Evolutionary conservation across 1,140 invertebrate genomes (phyloP).

Genomic region (Apis laboriosa): DNA sequence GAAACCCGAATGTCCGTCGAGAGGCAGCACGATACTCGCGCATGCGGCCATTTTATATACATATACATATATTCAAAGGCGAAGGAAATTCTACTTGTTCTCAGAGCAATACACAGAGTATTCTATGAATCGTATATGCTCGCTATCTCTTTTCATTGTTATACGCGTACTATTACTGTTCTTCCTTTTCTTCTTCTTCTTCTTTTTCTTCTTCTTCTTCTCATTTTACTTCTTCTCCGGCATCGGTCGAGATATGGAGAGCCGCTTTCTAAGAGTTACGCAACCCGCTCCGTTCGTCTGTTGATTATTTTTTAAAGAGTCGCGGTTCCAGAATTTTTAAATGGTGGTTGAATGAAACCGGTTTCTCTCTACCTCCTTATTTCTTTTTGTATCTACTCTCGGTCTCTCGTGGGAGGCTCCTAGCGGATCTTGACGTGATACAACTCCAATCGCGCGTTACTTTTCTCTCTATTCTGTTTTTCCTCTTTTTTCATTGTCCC

Average conservation of each 20-base stretch:
- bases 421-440: constrained; percentile 46
- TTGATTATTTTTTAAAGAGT: constrained; percentile 76
- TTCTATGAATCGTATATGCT: constrained; percentile 41
- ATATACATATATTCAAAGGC: constrained; percentile 52
- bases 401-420: constrained; percentile 50
- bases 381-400: background rate
- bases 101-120: constrained; percentile 33
- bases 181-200: constrained; percentile 36
- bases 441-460: constrained; percentile 35
- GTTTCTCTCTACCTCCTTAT: constrained; percentile 56
- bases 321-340: constrained; percentile 72
- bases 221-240: constrained; percentile 32
- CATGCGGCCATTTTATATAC: constrained; percentile 2
- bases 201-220: constrained; percentile 41
- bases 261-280: constrained; percentile 75
- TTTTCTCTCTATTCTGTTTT: background rate
- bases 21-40: constrained; percentile 27
- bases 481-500: background rate
- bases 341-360: constrained; percentile 76
- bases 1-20: constrained; percentile 51
- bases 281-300: constrained; percentile 67
- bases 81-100: constrained; percentile 59
- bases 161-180: constrained; percentile 8
- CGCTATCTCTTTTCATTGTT: constrained; percentile 44
- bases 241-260: constrained; percentile 36